Evolutionary conservation across 1,140 invertebrate species (phyloP).

Genomic region (Meloidogyne chitwoodi): DNA sequence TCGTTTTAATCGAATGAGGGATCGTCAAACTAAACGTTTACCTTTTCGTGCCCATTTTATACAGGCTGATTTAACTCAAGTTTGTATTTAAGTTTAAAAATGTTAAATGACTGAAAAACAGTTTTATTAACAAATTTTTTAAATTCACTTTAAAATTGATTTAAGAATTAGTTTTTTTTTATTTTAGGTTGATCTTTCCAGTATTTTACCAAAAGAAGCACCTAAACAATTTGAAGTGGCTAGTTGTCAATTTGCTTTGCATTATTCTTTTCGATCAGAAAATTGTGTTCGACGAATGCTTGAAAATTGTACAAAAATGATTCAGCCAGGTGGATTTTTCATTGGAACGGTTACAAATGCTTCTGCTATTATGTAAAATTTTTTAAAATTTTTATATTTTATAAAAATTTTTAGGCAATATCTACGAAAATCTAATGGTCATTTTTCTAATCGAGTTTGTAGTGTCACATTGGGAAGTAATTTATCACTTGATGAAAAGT

Average conservation of each 20-base stretch:
- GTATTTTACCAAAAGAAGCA: neutral
- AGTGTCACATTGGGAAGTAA: slow-evolving; percentile 71
- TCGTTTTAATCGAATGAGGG: slow-evolving; percentile 63
- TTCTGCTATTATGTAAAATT: slow-evolving; percentile 76
- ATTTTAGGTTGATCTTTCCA: slow-evolving; percentile 7
- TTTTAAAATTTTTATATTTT: slow-evolving; percentile 17
- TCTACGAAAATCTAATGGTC: slow-evolving; percentile 18
- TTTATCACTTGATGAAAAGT: slow-evolving; percentile 61
- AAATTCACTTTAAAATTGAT: neutral
- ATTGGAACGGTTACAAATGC: slow-evolving; percentile 93
- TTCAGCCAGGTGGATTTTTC: slow-evolving; percentile 84
- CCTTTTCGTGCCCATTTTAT: slow-evolving; percentile 84
- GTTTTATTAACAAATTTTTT: no score
- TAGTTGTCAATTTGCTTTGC: slow-evolving; percentile 93
- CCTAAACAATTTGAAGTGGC: slow-evolving; percentile 73
- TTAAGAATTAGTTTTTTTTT: neutral
- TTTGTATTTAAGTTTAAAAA: slow-evolving; percentile 56
- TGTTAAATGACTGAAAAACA: neutral
- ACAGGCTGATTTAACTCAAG: slow-evolving; percentile 70
- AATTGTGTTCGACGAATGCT: slow-evolving; percentile 87
- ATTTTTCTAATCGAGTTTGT: slow-evolving; percentile 56
- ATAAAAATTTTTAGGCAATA: slow-evolving; percentile 1
- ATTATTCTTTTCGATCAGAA: slow-evolving; percentile 87
- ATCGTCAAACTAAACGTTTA: slow-evolving; percentile 40
- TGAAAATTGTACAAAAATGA: slow-evolving; percentile 80